Conservation (phyloP, 1,140 invertebrate species). For the Trachelipus rathkii region DNA sequence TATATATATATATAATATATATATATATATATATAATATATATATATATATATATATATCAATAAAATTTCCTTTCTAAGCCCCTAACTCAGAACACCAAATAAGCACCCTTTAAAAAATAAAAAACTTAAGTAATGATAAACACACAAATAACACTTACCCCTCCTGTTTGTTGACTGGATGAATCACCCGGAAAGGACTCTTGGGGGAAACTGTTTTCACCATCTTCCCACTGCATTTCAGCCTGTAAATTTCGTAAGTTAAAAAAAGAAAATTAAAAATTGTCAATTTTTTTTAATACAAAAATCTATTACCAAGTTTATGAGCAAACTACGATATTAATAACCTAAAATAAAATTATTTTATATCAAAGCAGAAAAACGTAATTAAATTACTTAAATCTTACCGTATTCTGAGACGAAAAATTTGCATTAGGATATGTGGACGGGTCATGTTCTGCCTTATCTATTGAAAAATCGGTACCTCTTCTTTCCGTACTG, state of each 20-base stretch:
- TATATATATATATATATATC: too few species aligned
- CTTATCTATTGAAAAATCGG: background rate
- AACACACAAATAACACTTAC: background rate
- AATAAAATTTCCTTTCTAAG: too few species aligned
- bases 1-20: too few species aligned
- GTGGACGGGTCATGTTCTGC: background rate
- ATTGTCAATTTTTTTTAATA: too few species aligned
- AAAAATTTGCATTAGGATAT: constrained; percentile 1
- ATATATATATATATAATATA: too few species aligned
- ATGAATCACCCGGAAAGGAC: background rate
- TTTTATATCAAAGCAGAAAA: too few species aligned
- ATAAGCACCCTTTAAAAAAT: too few species aligned
- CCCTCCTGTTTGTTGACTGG: background rate
- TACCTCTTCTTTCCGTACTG: background rate
- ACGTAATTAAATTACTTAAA: too few species aligned
- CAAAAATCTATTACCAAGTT: too few species aligned
- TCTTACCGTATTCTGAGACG: background rate
- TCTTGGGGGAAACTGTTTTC: constrained; percentile 2
- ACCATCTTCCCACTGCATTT: constrained; percentile 3
- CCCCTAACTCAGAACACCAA: too few species aligned
- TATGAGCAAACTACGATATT: background rate
- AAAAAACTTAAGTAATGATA: too few species aligned
- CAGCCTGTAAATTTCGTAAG: background rate
- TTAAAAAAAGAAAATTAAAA: too few species aligned
- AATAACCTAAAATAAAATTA: background rate